These are phyloP conservation scores for Acanthoscelides obtectus DNA, from an alignment of 2,888 invertebrate genomes.

Conservation along the genomic window DNA sequence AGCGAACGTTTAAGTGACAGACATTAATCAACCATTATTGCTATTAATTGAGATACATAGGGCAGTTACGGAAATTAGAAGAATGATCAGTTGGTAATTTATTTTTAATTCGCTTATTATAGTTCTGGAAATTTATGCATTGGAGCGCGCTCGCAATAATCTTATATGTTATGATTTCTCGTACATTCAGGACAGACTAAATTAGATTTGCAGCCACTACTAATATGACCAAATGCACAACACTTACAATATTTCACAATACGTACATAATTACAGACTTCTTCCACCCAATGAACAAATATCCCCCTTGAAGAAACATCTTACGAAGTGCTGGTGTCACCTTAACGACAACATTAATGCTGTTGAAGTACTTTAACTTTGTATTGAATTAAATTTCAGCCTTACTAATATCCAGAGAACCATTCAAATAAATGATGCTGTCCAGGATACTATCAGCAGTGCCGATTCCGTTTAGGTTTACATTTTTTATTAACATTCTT, in stretches of 20 bases:
- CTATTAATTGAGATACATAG: too few species aligned
- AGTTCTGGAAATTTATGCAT: not conserved
- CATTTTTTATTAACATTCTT: not conserved
- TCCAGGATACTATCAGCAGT: too few species aligned
- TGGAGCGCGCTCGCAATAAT: not conserved
- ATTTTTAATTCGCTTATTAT: not conserved
- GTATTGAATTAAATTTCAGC: not conserved
- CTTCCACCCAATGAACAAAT: not conserved
- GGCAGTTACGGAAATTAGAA: too few species aligned
- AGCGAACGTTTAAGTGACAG: too few species aligned
- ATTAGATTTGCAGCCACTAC: not conserved
- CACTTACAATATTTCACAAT: not conserved
- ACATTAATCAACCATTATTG: not conserved
- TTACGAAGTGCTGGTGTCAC: not conserved
- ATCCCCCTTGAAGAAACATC: not conserved
- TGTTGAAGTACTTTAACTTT: not conserved
- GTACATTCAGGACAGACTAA: not conserved
- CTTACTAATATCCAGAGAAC: not conserved
- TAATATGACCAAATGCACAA: not conserved
- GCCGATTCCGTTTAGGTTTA: not conserved
- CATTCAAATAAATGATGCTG: not conserved
- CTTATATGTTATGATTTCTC: not conserved
- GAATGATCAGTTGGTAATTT: too few species aligned
- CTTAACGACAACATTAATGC: not conserved
- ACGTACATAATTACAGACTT: not conserved